phyloP scores from a whole-genome alignment of 2,113 vertebrate species.

The Cricetomys ansorgei region DNA sequence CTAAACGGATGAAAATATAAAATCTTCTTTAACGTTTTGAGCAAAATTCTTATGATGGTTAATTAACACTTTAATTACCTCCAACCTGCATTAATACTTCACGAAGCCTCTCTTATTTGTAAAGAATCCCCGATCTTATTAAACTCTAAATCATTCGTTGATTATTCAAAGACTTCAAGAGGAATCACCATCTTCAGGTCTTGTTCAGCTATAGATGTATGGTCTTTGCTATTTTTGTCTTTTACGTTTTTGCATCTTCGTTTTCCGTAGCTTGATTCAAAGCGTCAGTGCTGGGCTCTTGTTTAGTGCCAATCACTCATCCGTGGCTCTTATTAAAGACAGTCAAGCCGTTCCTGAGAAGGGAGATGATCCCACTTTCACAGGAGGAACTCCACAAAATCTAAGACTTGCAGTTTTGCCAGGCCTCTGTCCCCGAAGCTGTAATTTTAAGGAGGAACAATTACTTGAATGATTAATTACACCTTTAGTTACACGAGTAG shows the following conservation, averaged over 20 bases:
- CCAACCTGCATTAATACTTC: neutral
- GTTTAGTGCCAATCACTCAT: neutral
- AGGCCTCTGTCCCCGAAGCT: conserved; percentile 43
- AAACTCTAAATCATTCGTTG: neutral
- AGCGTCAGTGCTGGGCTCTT: neutral
- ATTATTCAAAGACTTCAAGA: neutral
- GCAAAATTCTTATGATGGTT: neutral
- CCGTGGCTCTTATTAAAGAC: conserved; percentile 44
- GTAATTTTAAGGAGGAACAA: conserved; percentile 73
- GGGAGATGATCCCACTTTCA: conserved; percentile 20
- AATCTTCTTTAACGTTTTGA: neutral
- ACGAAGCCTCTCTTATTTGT: neutral
- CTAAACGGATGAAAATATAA: conserved; percentile 31
- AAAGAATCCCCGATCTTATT: neutral
- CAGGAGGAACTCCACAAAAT: neutral
- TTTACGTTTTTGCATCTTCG: neutral
- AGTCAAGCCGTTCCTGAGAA: neutral
- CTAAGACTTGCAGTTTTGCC: conserved; percentile 41
- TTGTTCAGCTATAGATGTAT: neutral
- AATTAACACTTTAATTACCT: conserved; percentile 5
- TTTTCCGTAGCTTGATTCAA: conserved; percentile 8
- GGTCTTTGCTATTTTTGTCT: conserved; percentile 2
- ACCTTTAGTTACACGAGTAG: conserved; percentile 57
- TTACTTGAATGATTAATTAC: conserved; percentile 71
- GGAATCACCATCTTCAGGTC: neutral